Base-by-base conservation (phyloP, 2,113 vertebrate species). In the Stercorarius parasiticus region DNA sequence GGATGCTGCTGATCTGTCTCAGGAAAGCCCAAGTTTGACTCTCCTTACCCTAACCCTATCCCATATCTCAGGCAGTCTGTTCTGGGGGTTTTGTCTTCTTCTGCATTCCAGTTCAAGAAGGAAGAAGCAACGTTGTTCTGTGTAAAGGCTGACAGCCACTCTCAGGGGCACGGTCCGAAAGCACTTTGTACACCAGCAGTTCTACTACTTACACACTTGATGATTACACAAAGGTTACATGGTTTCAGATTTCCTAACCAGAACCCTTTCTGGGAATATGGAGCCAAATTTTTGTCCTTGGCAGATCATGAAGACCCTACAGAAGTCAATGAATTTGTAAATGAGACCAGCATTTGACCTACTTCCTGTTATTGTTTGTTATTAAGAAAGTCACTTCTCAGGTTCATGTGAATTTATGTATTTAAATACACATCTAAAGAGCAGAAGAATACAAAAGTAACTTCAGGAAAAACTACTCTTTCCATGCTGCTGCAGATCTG, bases 191-290 rank as follows among this genome's bases (percentile, higher is more conserved):
- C 53, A 49, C 43, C 36, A 65, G 62, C 36, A 80, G 36, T 65
- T 82, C 86, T 80, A 13, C 56, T 90, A 74, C 40, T 88, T 74
- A 23, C 2, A 40, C 13, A 40, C 32, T 82, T 73, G 43, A 34
- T 52, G 55, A 61, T 56, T 77, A 53, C 58, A 88, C 76, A 88
- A 92, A 83, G 56, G 43, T 92, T 82, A 77, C 14, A 3, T 6
- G 14, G 66, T 69, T 90, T 92, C 74, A 88, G 16, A 25, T 93
- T 95, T 95, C 80, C 45, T 74, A 92, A 73, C 25, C 67, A 52
- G 76, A 80, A 53, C n/a, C 16, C 10, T 58, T 86, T 74, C 52
- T 88, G 53, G 25, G 43, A 88, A 42, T 20, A 26, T 0, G 1
- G 40, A 90, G 58, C 30, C 36, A 61, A 86, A 83, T 62, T 90